Base-by-base conservation (phyloP, 2,113 vertebrate species). In the Geothlypis trichas region DNA sequence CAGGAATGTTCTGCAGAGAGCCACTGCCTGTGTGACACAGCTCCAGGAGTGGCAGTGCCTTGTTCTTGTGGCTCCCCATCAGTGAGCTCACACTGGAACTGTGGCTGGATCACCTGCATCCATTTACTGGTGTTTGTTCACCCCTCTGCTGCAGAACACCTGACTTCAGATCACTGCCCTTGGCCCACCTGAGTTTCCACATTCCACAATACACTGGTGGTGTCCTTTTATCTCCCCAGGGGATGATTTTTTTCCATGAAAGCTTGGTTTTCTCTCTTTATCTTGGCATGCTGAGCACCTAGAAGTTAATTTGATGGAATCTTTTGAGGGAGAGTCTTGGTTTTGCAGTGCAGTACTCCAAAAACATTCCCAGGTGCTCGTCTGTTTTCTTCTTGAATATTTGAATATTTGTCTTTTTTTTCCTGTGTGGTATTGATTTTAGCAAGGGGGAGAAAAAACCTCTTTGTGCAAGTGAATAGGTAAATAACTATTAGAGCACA, bases 81-180 rank as follows among this genome's bases (percentile, higher is more conserved):
- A 2, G 17, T 55, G 55, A 35, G 23, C 14, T 20, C 17, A 0
- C 10, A 1, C 58, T 7, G 44, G 21, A 35, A 2, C 2, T 61
- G 78, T 35, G 81, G 41, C 9, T 57, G 71, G 15, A 7, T 63
- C 17, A 3, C 28, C 58, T 88, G 22, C 22, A 39, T 26, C 28
- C 30, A 8, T 44, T 82, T 42, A 7, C 47, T 63, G 5, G 8
- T 39, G 12, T 42, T 73, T 41, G 1, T 74, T 87, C 59, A 37
- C n/a, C 39, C 14, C 41, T 89, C 9, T 44, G 35, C 62, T 83
- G 44, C 37, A 31, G 27, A 47, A 68, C 14, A 14, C 30, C 58
- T 10, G 30, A n/a, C 47, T 66, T 28, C 20, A 46, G 11, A 4
- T 83, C 30, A 4, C 46, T 57, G 44, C 62, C 49, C 41, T 31